These are phyloP conservation scores for Spialia ferax DNA, from an alignment of 2,888 invertebrate species.

Conservation along the genomic window DNA sequence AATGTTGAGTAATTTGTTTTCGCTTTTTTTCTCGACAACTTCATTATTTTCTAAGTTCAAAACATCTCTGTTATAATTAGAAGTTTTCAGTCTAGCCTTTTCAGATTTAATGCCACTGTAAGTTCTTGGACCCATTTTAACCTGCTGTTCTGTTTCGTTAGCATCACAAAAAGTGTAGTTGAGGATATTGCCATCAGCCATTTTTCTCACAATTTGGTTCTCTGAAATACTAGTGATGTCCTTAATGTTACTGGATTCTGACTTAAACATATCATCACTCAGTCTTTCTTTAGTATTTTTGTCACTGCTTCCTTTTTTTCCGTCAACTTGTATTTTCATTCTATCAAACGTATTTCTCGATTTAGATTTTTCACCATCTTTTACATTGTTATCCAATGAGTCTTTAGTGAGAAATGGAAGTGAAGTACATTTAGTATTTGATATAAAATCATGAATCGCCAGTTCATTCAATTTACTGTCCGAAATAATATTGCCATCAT, in stretches of 20 bases:
- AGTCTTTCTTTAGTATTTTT: not conserved
- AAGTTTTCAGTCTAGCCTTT: not conserved
- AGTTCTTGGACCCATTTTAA: not conserved
- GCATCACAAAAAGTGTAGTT: not conserved
- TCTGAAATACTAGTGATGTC: not conserved
- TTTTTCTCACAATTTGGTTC: not conserved
- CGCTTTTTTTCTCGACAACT: not conserved
- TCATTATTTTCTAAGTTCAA: not conserved
- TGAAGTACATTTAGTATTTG: not conserved
- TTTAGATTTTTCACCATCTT: not conserved
- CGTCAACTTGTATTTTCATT: not conserved
- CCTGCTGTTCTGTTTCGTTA: not conserved
- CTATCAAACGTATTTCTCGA: not conserved
- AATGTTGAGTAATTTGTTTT: not conserved
- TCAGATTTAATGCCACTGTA: not conserved
- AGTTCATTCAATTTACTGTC: not conserved
- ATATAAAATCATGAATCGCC: not conserved
- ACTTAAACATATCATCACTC: not conserved
- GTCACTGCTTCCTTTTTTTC: not conserved
- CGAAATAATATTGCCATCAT: not conserved
- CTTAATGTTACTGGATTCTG: not conserved
- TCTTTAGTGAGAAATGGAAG: not conserved
- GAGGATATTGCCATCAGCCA: not conserved
- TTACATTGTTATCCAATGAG: not conserved
- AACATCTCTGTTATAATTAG: not conserved